Base-by-base conservation (phyloP, 2,797 vertebrate genomes). In the Petrocephalus sullivani region DNA sequence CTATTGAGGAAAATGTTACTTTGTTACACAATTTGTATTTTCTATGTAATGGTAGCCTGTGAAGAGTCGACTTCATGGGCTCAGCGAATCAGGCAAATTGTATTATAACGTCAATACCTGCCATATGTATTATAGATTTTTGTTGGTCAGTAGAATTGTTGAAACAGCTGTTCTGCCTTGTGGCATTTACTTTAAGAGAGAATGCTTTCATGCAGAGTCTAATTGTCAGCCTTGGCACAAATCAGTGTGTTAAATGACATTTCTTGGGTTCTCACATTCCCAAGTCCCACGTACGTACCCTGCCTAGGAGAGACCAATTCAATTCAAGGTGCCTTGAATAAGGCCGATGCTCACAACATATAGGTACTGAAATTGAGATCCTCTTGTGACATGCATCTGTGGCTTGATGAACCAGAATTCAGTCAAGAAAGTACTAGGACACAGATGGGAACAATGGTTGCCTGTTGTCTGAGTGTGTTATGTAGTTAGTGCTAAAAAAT, bases 71-170 rank as follows among this genome's bases (percentile, higher is more conserved):
- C 37, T 46, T 78, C 33, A 78, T 78, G 37, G 6, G 71, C 71
- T 78, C 37, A 46, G 37, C 41, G 37, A 78, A 78, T 78, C 71
- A 78, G 19, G 71, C 71, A 78, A 46, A 78, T 46, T 78, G 37
- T 78, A 78, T 78, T 78, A 46, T 41, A 78, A n/a, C 2, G 37
- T 78, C 71, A 78, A 78, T 46, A 78, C 71, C 71, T 46, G 14
- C 71, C 71, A 46, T 78, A 78, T 78, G 71, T 78, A 78, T 78
- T 78, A 78, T 78, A 78, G 71, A 78, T 78, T 78, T 78, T 78
- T 78, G 37, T 46, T 78, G 37, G 71, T 46, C 2, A 19, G 71
- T 78, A 6, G 71, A 78, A 78, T 78, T 46, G 33, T 78, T 46
- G 41, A 78, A 78, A 41, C 71, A 8, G 71, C 37, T 46, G 71